Base-by-base conservation (phyloP, 2,797 vertebrate genomes). In the Sebastes oblongus region DNA sequence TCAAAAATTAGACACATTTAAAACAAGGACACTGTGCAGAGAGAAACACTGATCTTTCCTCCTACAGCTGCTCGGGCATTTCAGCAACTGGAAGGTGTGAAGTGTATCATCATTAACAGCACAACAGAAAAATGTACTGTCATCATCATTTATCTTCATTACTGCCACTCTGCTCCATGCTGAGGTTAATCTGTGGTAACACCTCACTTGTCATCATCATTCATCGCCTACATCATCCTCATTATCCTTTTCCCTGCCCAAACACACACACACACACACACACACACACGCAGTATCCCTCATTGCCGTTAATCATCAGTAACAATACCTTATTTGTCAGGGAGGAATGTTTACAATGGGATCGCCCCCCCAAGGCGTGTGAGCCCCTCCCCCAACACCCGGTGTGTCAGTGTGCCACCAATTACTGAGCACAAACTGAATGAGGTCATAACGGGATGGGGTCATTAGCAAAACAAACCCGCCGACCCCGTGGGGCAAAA, bases 401-500 rank as follows among this genome's bases (percentile, higher is more conserved):
- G 71, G 86, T 81, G 68, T 90, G 88, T 93, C 91, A 90, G 88
- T 91, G 90, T 93, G 92, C 91, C 88, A 89, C 92, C 92, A 94
- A 92, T 93, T 93, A 93, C 87, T 64, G 84, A 86, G 90, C 80
- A 50, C 86, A 90, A 88, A 82, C 85, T 91, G 84, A 94, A 94
- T 93, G 92, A 94, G 93, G 93, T 94, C 93, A 93, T 78, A 86
- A 85, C 87, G 65, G 91, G 93, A 94, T 91, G 91, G 91, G 90
- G 90, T 93, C 89, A 92, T 94, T 93, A 93, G 91, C 91, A 93
- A 94, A 91, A 93, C 92, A 93, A 92, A 92, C 91, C 90, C 81
- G 2, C 39, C 46, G 77, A 86, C 89, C 90, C 90, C 55, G 13
- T 55, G 89, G 91, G 91, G 87, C 46, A 60, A 61, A 72, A 66